These are phyloP conservation scores for Catotricha subobsoleta DNA, from an alignment of 2,888 invertebrate genomes.

Conservation along the genomic window DNA sequence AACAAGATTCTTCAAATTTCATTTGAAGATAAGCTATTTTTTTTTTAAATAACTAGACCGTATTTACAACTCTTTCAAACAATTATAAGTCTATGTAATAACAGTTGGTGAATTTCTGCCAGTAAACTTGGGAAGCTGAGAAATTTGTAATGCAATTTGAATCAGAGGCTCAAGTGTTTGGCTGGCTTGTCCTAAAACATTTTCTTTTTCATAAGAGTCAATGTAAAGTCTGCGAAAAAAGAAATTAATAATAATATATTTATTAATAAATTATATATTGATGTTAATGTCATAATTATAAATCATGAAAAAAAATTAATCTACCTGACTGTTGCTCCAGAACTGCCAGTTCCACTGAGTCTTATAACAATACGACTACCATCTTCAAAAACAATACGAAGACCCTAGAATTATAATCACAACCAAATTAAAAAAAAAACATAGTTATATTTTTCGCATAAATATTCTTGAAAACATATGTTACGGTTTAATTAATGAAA, in stretches of 20 bases:
- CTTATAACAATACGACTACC: constrained; percentile 87
- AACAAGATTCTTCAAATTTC: too few relatives aligned
- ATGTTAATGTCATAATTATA: too few relatives aligned
- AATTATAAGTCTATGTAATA: constrained; percentile 54
- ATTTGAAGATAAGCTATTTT: too few relatives aligned
- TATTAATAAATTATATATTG: too few relatives aligned
- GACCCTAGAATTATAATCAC: constrained; percentile 37
- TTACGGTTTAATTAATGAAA: neutral
- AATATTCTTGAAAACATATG: neutral
- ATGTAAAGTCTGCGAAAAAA: constrained; percentile 53
- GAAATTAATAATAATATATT: too few relatives aligned
- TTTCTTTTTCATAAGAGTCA: constrained; percentile 75
- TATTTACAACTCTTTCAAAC: too few relatives aligned
- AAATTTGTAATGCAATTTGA: constrained; percentile 68
- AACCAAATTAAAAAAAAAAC: constrained; percentile 7
- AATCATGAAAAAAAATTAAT: too few relatives aligned
- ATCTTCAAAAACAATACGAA: constrained; percentile 84
- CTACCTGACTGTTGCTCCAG: constrained; percentile 87
- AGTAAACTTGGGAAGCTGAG: constrained; percentile 65
- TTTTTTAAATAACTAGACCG: too few relatives aligned
- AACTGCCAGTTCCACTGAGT: constrained; percentile 94
- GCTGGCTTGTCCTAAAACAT: constrained; percentile 46
- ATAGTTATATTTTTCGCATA: neutral
- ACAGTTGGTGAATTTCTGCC: constrained; percentile 87
- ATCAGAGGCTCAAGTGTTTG: constrained; percentile 73